These are phyloP conservation scores for Desmodus rotundus DNA, from an alignment of 2,113 vertebrate species.

Conservation along the genomic window DNA sequence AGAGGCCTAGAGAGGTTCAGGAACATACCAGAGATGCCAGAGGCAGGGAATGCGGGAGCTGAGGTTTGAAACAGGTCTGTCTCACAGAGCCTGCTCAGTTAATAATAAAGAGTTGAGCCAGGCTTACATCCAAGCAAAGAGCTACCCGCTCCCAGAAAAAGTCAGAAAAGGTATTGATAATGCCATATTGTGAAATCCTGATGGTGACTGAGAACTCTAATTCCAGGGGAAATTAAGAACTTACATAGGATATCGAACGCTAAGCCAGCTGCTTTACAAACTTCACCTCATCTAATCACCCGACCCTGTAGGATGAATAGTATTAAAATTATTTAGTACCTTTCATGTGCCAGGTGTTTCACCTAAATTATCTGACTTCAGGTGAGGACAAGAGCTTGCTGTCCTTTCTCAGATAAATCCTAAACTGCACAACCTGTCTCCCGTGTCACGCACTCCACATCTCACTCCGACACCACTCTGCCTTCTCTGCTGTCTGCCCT, in stretches of 20 bases:
- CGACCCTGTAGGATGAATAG: not conserved
- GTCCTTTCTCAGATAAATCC: not conserved
- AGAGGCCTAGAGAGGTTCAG: not conserved
- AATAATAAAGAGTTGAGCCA: not conserved
- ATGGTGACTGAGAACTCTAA: not conserved
- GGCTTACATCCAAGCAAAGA: not conserved
- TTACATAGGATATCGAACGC: not conserved
- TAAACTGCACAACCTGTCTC: not conserved
- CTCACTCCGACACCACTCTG: not conserved
- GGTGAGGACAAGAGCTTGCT: not conserved
- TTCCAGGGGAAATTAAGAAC: not conserved
- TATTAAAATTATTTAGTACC: not conserved
- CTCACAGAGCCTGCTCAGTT: not conserved
- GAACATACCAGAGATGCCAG: not conserved
- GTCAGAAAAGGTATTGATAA: not conserved
- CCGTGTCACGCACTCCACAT: not conserved
- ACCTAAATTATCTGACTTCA: not conserved
- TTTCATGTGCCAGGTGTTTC: not conserved
- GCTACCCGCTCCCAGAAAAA: not conserved
- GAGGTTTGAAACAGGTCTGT: not conserved
- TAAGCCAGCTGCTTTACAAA: not conserved
- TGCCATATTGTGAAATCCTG: not conserved
- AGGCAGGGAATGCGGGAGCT: not conserved
- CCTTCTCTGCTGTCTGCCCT: not conserved
- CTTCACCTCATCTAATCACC: not conserved